Percentiles rank a stretch among this genome's conserved stretches.
These are phyloP conservation scores for Amphiduros pacificus DNA, from an alignment of 2,888 invertebrate genomes.

Conservation along the genomic window DNA sequence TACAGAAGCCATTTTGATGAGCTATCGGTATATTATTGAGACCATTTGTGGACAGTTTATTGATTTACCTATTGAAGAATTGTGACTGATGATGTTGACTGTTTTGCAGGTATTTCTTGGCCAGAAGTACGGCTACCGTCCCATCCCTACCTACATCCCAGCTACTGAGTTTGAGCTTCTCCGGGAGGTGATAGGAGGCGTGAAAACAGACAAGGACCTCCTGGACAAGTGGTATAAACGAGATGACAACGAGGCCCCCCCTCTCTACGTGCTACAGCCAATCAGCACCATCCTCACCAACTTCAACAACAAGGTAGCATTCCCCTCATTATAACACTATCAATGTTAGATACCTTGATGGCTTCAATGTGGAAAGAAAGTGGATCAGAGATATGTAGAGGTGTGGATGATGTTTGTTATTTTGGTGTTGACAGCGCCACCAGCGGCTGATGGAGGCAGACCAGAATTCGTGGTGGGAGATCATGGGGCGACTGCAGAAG, in stretches of 20 bases:
- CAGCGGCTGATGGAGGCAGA: conserved; percentile 74
- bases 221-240: conserved; percentile 39
- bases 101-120: conserved; percentile 41
- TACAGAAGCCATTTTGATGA: too few relatives aligned
- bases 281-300: conserved; percentile 22
- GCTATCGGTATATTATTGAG: neutral
- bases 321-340: too few relatives aligned
- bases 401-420: too few relatives aligned
- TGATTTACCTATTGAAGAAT: neutral
- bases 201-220: conserved; percentile 32
- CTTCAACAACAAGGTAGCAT: conserved; percentile 25
- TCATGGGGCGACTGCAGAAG: conserved; percentile 91
- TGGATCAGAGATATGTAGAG: too few relatives aligned
- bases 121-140: conserved; percentile 44
- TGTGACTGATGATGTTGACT: neutral
- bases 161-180: conserved; percentile 38
- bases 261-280: conserved; percentile 39
- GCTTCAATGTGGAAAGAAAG: too few relatives aligned
- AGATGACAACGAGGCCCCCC: conserved; percentile 43
- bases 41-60: neutral
- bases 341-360: too few relatives aligned
- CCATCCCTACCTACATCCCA: conserved; percentile 37
- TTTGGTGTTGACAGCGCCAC: conserved; percentile 37
- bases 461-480: conserved; percentile 98
- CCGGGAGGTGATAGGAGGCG: conserved; percentile 24